Conservation (phyloP, 1,140 invertebrate genomes). For the Diorhabda elongata region DNA sequence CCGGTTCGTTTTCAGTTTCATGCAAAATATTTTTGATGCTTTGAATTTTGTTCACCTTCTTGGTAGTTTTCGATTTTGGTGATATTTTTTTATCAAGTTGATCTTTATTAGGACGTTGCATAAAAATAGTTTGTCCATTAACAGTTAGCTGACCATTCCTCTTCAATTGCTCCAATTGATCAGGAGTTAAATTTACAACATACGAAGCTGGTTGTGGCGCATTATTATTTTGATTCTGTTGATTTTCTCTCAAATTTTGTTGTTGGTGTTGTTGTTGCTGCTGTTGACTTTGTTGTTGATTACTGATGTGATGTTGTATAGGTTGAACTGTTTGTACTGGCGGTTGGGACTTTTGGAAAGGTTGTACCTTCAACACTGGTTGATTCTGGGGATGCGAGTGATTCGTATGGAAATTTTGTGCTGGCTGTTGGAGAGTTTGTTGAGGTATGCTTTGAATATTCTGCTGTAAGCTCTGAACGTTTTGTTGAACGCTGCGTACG, state of each 20-base stretch:
- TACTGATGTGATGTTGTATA: conserved; percentile 28
- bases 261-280: conserved; percentile 31
- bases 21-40: conserved; percentile 28
- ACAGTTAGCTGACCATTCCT: conserved; percentile 46
- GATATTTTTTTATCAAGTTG: conserved; percentile 41
- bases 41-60: conserved; percentile 31
- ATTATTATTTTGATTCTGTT: conserved; percentile 25
- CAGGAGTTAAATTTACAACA: conserved; percentile 46
- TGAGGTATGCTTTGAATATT: conserved; percentile 18
- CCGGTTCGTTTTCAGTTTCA: conserved; percentile 22
- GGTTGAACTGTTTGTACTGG: conserved; percentile 44
- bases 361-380: conserved; percentile 41
- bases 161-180: conserved; percentile 46
- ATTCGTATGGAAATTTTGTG: conserved; percentile 23
- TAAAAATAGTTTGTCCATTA: conserved; percentile 47
- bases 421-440: conserved; percentile 20
- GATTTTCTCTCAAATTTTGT: conserved; percentile 20
- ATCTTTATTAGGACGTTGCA: conserved; percentile 43
- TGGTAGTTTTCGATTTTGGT: conserved; percentile 43
- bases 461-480: conserved; percentile 25
- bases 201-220: conserved; percentile 42
- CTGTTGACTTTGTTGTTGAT: conserved; percentile 29
- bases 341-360: conserved; percentile 43
- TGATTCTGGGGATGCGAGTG: conserved; percentile 36
- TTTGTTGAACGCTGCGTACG: conserved; percentile 17